Conservation (phyloP, 2,888 invertebrate genomes). For the Nephrotoma flavescens region DNA sequence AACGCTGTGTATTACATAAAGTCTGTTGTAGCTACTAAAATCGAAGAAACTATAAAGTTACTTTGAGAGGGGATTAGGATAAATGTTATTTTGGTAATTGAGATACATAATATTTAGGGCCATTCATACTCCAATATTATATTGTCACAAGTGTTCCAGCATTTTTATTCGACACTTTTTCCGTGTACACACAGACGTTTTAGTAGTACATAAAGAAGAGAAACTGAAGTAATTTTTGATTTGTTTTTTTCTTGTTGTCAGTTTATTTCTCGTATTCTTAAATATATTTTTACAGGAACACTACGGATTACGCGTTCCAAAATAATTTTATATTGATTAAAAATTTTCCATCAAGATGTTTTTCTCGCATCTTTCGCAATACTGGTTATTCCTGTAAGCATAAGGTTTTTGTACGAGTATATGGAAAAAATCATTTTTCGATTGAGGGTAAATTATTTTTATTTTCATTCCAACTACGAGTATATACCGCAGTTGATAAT, state of each 20-base stretch:
- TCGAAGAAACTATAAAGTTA: too few relatives aligned
- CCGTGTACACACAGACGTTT: background rate
- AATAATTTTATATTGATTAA: too few relatives aligned
- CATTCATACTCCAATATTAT: too few relatives aligned
- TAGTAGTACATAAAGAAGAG: background rate
- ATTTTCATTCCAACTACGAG: background rate
- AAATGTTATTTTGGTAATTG: background rate
- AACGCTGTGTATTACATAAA: too few relatives aligned
- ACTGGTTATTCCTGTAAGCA: too few relatives aligned
- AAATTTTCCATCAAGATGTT: too few relatives aligned
- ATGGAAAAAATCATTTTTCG: background rate
- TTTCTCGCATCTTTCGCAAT: too few relatives aligned
- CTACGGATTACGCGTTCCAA: background rate
- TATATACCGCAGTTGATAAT: background rate
- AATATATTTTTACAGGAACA: background rate
- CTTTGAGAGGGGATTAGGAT: background rate
- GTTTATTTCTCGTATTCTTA: background rate
- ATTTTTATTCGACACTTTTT: background rate
- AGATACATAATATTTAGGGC: background rate
- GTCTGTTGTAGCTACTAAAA: too few relatives aligned
- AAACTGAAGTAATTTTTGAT: background rate
- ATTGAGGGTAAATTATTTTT: background rate
- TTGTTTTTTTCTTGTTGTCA: background rate
- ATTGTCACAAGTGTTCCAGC: background rate
- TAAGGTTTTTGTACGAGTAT: too few relatives aligned